Evolutionary conservation across 2,113 vertebrate species (phyloP).

Genomic region (human): DNA sequence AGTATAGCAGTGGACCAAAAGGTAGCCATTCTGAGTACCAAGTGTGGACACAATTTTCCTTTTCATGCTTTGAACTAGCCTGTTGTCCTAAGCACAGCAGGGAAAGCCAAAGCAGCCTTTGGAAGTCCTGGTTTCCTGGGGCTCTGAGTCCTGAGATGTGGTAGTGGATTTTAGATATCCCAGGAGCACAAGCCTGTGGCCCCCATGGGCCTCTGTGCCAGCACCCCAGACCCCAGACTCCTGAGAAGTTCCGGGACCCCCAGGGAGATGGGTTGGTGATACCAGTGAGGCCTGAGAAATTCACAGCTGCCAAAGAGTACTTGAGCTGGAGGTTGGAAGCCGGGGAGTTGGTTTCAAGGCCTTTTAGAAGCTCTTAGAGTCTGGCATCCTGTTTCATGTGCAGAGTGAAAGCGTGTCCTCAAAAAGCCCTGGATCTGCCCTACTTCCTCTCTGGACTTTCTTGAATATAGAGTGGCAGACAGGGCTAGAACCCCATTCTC

Average conservation of each 20-base stretch:
- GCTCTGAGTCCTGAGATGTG: background rate
- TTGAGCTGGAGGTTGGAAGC: background rate
- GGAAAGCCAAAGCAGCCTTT: background rate
- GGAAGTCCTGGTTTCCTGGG: background rate
- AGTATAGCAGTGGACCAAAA: background rate
- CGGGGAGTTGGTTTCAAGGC: background rate
- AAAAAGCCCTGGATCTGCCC: background rate
- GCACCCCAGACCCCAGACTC: background rate
- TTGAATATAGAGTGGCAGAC: background rate
- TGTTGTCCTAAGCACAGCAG: background rate
- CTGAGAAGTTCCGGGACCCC: background rate
- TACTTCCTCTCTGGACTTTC: background rate
- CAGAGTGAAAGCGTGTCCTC: background rate
- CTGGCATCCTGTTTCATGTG: background rate
- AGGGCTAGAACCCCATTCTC: background rate
- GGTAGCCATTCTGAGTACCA: background rate
- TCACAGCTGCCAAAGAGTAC: background rate
- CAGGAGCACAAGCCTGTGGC: background rate
- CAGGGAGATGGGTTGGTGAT: background rate
- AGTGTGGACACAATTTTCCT: background rate
- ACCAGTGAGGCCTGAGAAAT: background rate
- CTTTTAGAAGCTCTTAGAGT: background rate
- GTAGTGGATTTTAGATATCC: background rate
- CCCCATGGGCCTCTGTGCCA: background rate
- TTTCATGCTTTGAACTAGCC: background rate